Evolutionary conservation across 2,113 vertebrate genomes (phyloP), one percentile per base, ranked within the genome.

Genomic region (Pangasianodon gigas): DNA sequence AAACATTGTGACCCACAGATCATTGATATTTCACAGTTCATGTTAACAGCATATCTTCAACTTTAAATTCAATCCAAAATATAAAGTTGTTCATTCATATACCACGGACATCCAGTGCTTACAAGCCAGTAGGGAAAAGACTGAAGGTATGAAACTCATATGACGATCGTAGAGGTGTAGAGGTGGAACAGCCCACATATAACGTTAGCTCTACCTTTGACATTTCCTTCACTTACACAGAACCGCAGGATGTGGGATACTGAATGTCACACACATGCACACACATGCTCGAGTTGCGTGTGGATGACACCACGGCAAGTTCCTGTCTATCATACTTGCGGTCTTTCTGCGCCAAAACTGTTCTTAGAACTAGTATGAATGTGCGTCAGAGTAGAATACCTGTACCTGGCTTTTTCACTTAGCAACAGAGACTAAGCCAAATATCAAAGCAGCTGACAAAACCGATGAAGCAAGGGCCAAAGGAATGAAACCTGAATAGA

Each of bases 311-410:
- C 37, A 51, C n/a, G 11, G 58, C 65, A 74, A 54, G 88, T 88
- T 79, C 67, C 85, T 79, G 71, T 69, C 81, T 77, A 60, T 84
- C 87, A 54, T 54, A 62, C 74, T 67, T 89, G 90, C 3, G 85
- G 54, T 65, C 8, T 67, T 90, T 82, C 89, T 84, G 54, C 4
- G 24, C 54, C 24, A 88, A 58, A 85, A 60, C 46, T 77, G n/a
- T 87, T 77, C 69, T 80, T 46, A 48, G 46, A 77, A 67, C 26
- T 84, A 44, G 37, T 84, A 67, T 46, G 32, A 44, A 37, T 32
- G 60, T 88, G 87, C 65, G 87, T 88, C 87, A 88, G 11, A 41
- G 80, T 4, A 69, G 60, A 88, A 54, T 18, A 88, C 87, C 75
- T 56, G 37, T 83, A 58, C 51, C 62, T 84, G 62, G 26, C 51